Evolutionary conservation across 2,797 vertebrate genomes (phyloP).

Genomic region (Pseudomugil tenellus): DNA sequence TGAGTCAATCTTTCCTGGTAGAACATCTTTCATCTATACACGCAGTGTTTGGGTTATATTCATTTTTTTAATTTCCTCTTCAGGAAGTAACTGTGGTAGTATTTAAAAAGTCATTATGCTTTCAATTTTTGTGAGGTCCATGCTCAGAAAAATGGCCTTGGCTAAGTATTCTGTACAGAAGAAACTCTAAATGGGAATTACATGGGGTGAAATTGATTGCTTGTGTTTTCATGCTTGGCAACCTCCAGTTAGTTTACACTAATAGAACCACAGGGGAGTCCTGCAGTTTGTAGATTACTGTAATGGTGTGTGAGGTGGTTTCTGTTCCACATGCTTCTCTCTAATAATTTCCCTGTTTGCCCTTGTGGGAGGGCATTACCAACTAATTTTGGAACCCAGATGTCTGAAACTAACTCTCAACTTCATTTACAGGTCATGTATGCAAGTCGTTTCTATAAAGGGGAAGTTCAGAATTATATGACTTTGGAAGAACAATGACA

Average conservation of each 20-base stretch:
- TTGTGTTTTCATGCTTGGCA: slow-evolving; percentile 29
- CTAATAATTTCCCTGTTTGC: neutral
- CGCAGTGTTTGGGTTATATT: neutral
- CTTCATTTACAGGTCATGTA: neutral
- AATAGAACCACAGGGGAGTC: slow-evolving; percentile 14
- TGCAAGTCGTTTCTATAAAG: neutral
- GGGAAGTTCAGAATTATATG: neutral
- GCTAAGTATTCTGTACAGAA: neutral
- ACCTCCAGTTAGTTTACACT: slow-evolving; percentile 6
- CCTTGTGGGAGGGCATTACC: neutral
- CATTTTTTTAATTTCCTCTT: neutral
- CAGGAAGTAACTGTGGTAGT: neutral
- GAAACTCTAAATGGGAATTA: neutral
- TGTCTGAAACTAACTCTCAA: neutral
- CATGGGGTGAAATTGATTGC: slow-evolving; percentile 2
- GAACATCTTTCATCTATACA: neutral
- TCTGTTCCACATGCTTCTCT: slow-evolving; percentile 17
- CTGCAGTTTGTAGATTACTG: slow-evolving; percentile 7
- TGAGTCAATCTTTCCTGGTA: neutral
- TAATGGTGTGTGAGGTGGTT: slow-evolving; percentile 8
- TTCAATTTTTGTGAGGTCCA: neutral
- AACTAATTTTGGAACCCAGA: neutral
- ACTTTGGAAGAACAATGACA: neutral
- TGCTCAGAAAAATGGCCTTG: neutral
- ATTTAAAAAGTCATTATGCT: neutral